A percentile compares a stretch with the other conserved stretches of the same genome.
phyloP scores from a whole-genome alignment of 2,113 vertebrate genomes.

The Dolichotis patagonum region DNA sequence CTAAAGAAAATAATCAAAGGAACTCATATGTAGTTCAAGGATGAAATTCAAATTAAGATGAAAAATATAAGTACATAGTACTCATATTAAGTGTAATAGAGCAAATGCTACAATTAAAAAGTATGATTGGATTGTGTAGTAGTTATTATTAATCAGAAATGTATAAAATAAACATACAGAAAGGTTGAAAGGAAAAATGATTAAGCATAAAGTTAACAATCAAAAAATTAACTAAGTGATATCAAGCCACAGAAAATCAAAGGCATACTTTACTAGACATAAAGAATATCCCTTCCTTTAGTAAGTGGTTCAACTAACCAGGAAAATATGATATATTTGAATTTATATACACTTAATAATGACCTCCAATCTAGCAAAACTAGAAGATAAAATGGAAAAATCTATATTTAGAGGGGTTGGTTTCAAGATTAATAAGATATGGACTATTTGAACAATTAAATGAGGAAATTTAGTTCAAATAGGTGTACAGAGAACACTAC shows the following conservation, averaged over 20 bases:
- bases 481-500: rapidly evolving
- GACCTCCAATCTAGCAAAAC: not conserved
- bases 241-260: not conserved
- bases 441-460: not conserved
- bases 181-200: not conserved
- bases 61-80: conserved; percentile 1
- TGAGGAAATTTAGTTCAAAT: not conserved
- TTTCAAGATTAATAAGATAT: not conserved
- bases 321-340: not conserved
- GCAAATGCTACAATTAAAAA: not conserved
- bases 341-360: not conserved
- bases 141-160: not conserved
- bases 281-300: not conserved
- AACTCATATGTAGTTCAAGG: not conserved
- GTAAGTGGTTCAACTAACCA: not conserved
- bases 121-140: not conserved
- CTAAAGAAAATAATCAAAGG: not conserved
- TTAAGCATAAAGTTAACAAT: not conserved
- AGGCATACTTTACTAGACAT: not conserved
- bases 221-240: not conserved
- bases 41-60: not conserved
- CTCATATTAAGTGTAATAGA: not conserved
- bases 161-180: not conserved
- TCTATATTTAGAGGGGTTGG: not conserved
- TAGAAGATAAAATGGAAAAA: not conserved